Evolutionary conservation across 2,888 invertebrate genomes (phyloP), one percentile per base, ranked within the genome.

Genomic region (Papilio demoleus): DNA sequence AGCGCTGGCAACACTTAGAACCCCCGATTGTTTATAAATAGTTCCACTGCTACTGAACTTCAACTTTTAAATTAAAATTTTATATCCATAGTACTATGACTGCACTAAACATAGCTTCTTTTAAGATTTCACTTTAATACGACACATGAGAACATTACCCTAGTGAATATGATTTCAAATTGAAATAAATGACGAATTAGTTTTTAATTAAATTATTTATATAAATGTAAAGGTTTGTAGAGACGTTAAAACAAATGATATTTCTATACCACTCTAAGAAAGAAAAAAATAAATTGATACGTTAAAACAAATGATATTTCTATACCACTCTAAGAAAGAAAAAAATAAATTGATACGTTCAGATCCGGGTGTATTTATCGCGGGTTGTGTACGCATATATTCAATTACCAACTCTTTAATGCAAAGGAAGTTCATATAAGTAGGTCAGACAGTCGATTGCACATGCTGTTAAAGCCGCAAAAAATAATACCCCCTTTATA

Each of bases 351-450:
- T 22, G 45, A 36, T 22, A 59, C 22, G 38, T 38, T 47, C 11
- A 42, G 19, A 40, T 61, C 78, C 77, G 71, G 67, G 78, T 74
- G 67, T 67, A 76, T 80, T 79, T 81, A 86, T 84, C 84, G 80
- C 80, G 77, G 76, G 74, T 83, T 76, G 78, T 81, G 80, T 79
- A 81, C 81, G 86, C 85, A 87, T 87, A 90, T 89, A 89, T 87
- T 84, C 82, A 79, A 87, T 88, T 86, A 91, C 65, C 36, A 65
- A 89, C 90, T 88, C 87, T 90, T 89, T 87, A 84, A 86, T 82
- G 87, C 85, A 86, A 77, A 91, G 91, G 92, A 92, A 88, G 90
- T 89, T 82, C 82, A 87, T 90, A 92, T 90, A 92, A 90, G 90
- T 92, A 89, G 92, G 92, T 92, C 90, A 89, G 84, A 84, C 84